Conservation (phyloP, 2,888 invertebrate genomes). For the Platycheirus rosarum region DNA sequence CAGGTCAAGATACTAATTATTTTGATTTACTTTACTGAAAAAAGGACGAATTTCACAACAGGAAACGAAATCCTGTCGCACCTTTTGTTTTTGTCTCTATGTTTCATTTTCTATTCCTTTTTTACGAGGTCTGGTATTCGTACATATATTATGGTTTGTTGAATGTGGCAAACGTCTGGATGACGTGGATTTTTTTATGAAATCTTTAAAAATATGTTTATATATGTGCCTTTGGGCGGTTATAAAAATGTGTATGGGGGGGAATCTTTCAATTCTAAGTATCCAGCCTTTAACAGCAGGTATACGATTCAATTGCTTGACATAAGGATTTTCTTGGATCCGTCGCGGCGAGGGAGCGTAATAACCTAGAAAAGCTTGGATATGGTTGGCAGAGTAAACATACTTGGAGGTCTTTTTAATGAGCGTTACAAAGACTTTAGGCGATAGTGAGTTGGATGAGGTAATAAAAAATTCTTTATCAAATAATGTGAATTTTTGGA, state of each 20-base stretch:
- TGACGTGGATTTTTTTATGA: neutral
- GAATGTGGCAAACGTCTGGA: constrained; percentile 5
- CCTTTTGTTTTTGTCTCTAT: neutral
- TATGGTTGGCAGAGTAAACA: neutral
- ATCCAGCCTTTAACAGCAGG: constrained; percentile 21
- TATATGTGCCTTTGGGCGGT: neutral
- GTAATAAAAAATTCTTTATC: neutral
- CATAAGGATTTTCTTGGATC: too few species aligned
- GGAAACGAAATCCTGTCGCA: neutral
- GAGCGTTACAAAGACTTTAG: neutral
- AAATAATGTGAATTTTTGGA: neutral
- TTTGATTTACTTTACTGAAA: neutral
- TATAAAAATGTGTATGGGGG: neutral
- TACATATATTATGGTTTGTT: constrained; percentile 8
- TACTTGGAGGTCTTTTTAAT: neutral
- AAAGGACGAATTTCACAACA: neutral
- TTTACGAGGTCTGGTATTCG: neutral
- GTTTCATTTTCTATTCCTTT: neutral
- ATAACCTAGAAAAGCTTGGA: neutral
- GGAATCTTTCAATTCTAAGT: constrained; percentile 9
- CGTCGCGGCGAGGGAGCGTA: neutral
- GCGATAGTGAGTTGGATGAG: neutral
- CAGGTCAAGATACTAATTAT: constrained; percentile 2
- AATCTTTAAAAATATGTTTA: neutral
- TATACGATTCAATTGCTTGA: neutral